These are phyloP conservation scores for Pleuronectes platessa DNA, from an alignment of 2,113 vertebrate species.

Conservation along the genomic window DNA sequence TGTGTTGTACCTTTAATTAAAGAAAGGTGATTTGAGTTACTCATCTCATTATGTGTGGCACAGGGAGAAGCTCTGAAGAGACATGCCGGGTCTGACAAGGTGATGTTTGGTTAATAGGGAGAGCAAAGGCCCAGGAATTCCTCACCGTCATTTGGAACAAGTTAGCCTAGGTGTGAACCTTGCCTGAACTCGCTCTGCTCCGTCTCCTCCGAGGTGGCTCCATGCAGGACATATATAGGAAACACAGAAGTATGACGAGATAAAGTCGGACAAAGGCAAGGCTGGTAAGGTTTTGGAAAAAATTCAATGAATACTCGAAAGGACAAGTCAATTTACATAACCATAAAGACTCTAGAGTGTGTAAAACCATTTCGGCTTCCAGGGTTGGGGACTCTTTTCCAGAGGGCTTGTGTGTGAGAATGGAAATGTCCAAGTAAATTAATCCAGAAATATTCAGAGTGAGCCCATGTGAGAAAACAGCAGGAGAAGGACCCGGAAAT, in stretches of 20 bases:
- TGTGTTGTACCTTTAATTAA: conserved; percentile 68
- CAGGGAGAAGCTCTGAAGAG: conserved; percentile 48
- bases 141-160: conserved; percentile 63
- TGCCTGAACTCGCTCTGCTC: conserved; percentile 43
- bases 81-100: conserved; percentile 55
- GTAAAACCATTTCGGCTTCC: not conserved
- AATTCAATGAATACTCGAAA: conserved; percentile 19
- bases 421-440: no score
- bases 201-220: conserved; percentile 18
- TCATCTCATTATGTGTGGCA: conserved; percentile 58
- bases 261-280: not conserved
- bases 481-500: no score
- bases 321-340: conserved; percentile 12
- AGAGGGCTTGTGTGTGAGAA: no score
- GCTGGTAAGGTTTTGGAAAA: conserved; percentile 19
- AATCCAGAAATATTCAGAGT: no score
- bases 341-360: conserved; percentile 2
- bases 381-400: not conserved
- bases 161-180: conserved; percentile 60
- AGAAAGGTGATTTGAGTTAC: conserved; percentile 66
- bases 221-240: conserved; percentile 15
- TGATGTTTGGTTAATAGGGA: conserved; percentile 64
- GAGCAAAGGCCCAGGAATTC: conserved; percentile 52
- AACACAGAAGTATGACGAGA: conserved; percentile 26
- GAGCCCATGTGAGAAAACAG: not conserved